Conservation (phyloP, 2,888 invertebrate genomes). For the Drosophila emarginata region DNA sequence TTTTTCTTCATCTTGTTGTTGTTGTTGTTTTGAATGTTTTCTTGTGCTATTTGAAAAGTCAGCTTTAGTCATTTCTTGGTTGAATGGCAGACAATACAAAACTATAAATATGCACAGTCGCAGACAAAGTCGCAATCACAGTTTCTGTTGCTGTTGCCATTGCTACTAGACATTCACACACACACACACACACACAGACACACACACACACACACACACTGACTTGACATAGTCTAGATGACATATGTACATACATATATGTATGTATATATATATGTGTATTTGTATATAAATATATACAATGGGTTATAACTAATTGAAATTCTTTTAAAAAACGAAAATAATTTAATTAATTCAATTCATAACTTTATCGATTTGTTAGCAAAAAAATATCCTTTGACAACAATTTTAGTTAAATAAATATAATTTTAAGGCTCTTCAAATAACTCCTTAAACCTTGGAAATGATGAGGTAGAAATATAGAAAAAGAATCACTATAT, state of each 20-base stretch:
- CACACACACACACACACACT: neutral
- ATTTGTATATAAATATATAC: neutral
- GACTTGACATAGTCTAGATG: slow-evolving; percentile 1
- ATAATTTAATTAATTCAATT: too few species aligned
- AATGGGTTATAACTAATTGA: neutral
- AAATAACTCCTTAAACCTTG: too few species aligned
- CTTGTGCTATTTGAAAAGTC: slow-evolving; percentile 23
- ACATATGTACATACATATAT: neutral
- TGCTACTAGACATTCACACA: slow-evolving; percentile 4
- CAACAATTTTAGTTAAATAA: too few species aligned
- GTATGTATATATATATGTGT: neutral
- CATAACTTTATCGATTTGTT: too few species aligned
- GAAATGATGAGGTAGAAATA: too few species aligned
- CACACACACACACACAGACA: too few species aligned
- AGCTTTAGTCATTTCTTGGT: slow-evolving; percentile 40
- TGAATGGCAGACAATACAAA: slow-evolving; percentile 57
- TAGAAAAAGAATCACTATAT: too few species aligned
- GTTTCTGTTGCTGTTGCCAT: slow-evolving; percentile 19
- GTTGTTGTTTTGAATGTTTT: too few species aligned
- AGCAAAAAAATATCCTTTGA: too few species aligned
- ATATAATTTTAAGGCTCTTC: too few species aligned
- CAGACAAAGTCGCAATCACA: slow-evolving; percentile 34
- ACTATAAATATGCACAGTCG: slow-evolving; percentile 68
- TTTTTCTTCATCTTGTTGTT: neutral
- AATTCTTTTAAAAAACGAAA: neutral